These are phyloP conservation scores for Lutjanus argentimaculatus DNA, from an alignment of 2,797 vertebrate genomes.

Conservation along the genomic window DNA sequence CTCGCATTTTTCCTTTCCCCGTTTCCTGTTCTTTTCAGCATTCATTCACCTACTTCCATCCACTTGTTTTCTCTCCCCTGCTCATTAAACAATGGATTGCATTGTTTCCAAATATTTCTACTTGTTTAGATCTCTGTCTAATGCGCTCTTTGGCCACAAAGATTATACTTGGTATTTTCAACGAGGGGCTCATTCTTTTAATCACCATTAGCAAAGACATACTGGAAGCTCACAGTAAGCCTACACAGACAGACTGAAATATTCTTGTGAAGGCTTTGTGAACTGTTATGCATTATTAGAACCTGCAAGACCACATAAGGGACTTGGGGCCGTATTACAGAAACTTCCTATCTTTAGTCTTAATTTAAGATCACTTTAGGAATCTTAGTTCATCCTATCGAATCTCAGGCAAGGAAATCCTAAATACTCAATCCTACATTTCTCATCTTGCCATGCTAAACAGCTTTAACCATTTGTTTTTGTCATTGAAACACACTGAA, in stretches of 20 bases:
- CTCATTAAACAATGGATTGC: slow-evolving; percentile 58
- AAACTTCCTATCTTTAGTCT: too few relatives aligned
- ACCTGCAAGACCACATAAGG: neutral
- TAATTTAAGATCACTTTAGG: too few relatives aligned
- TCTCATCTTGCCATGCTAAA: too few relatives aligned
- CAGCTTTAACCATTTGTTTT: too few relatives aligned
- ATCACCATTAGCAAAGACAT: slow-evolving; percentile 43
- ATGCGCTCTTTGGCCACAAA: slow-evolving; percentile 58
- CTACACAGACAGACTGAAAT: slow-evolving; percentile 14
- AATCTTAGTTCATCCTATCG: too few relatives aligned
- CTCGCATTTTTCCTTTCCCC: too few relatives aligned
- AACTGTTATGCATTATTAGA: slow-evolving; percentile 15
- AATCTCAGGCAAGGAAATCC: too few relatives aligned
- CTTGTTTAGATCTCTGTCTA: slow-evolving; percentile 67
- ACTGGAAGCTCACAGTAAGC: slow-evolving; percentile 31
- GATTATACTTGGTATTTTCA: slow-evolving; percentile 68
- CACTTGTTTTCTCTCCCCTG: slow-evolving; percentile 29
- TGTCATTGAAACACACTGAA: too few relatives aligned
- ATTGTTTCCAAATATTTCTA: slow-evolving; percentile 74
- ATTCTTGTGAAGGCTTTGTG: slow-evolving; percentile 16
- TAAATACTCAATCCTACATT: too few relatives aligned
- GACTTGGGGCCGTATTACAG: too few relatives aligned
- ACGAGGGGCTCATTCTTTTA: slow-evolving; percentile 51
- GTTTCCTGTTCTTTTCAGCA: slow-evolving; percentile 13
- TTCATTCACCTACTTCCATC: slow-evolving; percentile 24